Base-by-base conservation (phyloP, 1,140 invertebrate species). In the Cheumatopsyche charites region DNA sequence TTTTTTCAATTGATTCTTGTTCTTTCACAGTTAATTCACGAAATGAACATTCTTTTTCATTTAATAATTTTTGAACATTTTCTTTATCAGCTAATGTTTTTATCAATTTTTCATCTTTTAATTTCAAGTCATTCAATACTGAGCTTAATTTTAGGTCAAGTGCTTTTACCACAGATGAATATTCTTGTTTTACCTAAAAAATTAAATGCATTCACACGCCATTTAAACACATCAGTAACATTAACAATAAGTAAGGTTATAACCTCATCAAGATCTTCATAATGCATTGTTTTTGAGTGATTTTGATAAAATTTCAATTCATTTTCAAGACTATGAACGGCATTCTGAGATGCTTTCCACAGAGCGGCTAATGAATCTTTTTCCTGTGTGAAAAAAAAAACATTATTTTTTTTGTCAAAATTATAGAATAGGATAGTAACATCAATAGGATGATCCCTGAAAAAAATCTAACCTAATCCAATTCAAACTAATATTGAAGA, bases 311-410 rank as follows among this genome's bases (percentile, higher is more conserved):
- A 80, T 81, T 82, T 86, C 0, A 88, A 72, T 77, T 88, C 86
- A 17, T 83, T 82, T 67, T 88, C 87, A 3, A 88, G 78, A 26
- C 81, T 81, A 49, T 87, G 84, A 41, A 87, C 83, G 0, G 86
- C 84, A 79, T 86, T 87, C 67, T 88, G 81, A 1, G 87, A 83
- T 41, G 85, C 86, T 77, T 87, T 85, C 87, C 87, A 88, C 26
- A 89, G 70, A n/a, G 87, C 83, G 52, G 83, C 81, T 9, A 86
- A 78, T 0, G 87, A 87, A 47, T 88, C 86, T 73, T 87, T 86
- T 79, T 88, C 88, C 82, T 85, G 76, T 23, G 78, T 71, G 26
- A 43, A 13, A n/a, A 70, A 17, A 73, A 25, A 63, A 63, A 67
- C 61, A 21, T 26, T 62, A 70, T 55, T 21, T 36, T 36, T 36